phyloP scores from a whole-genome alignment of 2,113 vertebrate species.

The Barnardius zonarius region DNA sequence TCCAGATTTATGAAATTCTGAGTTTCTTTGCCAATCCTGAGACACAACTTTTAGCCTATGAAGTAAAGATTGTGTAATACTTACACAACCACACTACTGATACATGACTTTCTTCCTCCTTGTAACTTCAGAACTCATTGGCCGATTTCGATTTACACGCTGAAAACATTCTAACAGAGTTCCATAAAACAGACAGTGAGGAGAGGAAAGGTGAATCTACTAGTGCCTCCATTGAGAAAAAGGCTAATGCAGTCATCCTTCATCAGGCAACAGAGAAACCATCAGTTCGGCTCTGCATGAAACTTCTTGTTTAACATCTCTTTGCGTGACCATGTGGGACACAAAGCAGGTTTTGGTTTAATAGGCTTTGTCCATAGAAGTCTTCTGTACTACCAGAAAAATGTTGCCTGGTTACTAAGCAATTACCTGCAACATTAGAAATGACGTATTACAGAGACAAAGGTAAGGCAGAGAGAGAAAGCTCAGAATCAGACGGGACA shows the following conservation, averaged over 20 bases:
- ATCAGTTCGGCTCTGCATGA: background rate
- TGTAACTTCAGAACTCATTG: background rate
- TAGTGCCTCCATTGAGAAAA: background rate
- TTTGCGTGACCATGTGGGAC: background rate
- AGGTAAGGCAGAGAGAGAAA: background rate
- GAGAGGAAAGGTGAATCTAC: background rate
- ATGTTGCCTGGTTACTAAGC: background rate
- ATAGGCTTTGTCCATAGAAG: background rate
- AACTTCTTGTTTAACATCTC: background rate
- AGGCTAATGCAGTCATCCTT: background rate
- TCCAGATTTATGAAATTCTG: background rate
- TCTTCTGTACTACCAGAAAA: background rate
- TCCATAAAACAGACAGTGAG: background rate
- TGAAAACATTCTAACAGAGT: background rate
- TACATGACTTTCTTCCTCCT: background rate
- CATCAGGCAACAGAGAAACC: background rate
- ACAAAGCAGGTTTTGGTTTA: constrained; percentile 6
- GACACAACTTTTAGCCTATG: background rate
- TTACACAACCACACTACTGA: background rate
- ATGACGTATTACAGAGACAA: background rate
- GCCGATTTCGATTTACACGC: background rate
- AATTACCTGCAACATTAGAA: background rate
- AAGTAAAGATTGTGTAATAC: background rate
- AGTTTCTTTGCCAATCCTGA: background rate
- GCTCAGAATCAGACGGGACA: background rate